Evolutionary conservation across 2,888 invertebrate genomes (phyloP).

Genomic region (Ferdinandea cuprea): DNA sequence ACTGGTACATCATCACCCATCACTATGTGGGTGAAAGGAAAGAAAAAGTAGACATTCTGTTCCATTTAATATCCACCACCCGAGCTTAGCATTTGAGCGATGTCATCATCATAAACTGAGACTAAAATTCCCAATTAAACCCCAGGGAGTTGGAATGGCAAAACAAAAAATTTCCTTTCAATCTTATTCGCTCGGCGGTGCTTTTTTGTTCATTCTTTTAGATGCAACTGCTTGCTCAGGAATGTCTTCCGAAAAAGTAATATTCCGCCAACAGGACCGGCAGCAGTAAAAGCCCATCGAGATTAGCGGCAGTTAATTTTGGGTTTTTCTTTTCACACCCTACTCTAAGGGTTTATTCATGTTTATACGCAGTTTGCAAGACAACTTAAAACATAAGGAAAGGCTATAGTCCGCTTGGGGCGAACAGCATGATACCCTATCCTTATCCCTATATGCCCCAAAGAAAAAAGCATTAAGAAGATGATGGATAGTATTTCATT

Average conservation of each 20-base stretch:
- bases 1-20: conserved; percentile 42
- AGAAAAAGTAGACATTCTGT: conserved; percentile 40
- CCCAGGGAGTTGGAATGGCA: conserved; percentile 23
- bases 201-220: neutral
- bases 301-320: neutral
- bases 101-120: conserved; percentile 66
- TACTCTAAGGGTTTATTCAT: too few relatives aligned
- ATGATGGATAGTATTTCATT: too few relatives aligned
- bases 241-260: neutral
- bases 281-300: neutral
- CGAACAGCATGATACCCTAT: too few relatives aligned
- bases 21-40: conserved; percentile 13
- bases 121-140: conserved; percentile 56
- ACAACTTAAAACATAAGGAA: too few relatives aligned
- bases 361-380: too few relatives aligned
- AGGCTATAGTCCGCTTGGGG: too few relatives aligned
- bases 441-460: too few relatives aligned
- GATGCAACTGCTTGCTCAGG: conserved; percentile 7
- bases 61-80: conserved; percentile 33
- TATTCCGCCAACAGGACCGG: neutral
- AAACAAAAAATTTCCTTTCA: conserved; percentile 22
- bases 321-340: too few relatives aligned
- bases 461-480: too few relatives aligned
- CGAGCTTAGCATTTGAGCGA: conserved; percentile 65
- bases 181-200: neutral